Conservation (phyloP, 1,140 invertebrate genomes). For the Pseudomyrmex flavicornis region DNA sequence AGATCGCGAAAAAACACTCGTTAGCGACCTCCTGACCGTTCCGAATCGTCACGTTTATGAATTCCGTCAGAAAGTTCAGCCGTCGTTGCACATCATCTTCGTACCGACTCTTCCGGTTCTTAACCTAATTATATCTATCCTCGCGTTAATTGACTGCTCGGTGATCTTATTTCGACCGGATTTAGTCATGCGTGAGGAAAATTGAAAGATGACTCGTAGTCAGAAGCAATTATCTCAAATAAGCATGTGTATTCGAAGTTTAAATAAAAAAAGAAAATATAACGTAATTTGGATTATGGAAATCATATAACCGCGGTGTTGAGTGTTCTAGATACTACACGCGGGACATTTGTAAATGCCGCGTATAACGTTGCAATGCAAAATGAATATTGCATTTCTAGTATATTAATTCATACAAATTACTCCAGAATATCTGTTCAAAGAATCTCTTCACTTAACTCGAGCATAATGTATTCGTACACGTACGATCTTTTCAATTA, state of each 20-base stretch:
- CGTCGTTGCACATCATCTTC: constrained; percentile 53
- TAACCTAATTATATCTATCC: constrained; percentile 76
- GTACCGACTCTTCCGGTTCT: constrained; percentile 27
- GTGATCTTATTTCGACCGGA: constrained; percentile 68
- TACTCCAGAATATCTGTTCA: constrained; percentile 32
- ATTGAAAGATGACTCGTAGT: not conserved
- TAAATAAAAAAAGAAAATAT: not conserved
- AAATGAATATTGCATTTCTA: constrained; percentile 53
- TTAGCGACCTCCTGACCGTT: constrained; percentile 79
- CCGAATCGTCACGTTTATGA: constrained; percentile 75
- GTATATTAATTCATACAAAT: constrained; percentile 48
- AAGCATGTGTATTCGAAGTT: not conserved
- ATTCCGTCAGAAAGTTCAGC: constrained; percentile 73
- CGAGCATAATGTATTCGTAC: constrained; percentile 49
- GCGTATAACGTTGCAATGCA: constrained; percentile 26
- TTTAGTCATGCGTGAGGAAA: constrained; percentile 11
- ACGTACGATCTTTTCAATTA: constrained; percentile 51
- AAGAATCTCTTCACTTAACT: constrained; percentile 52
- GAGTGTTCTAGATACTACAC: not conserved
- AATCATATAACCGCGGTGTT: not conserved
- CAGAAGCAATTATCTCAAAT: not conserved
- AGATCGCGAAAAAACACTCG: constrained; percentile 77
- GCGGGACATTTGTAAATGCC: constrained; percentile 22
- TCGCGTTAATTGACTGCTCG: constrained; percentile 76
- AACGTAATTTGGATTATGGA: too few relatives aligned